These are phyloP conservation scores for Hoplodrina blanda DNA, from an alignment of 2,888 invertebrate species.

Conservation along the genomic window DNA sequence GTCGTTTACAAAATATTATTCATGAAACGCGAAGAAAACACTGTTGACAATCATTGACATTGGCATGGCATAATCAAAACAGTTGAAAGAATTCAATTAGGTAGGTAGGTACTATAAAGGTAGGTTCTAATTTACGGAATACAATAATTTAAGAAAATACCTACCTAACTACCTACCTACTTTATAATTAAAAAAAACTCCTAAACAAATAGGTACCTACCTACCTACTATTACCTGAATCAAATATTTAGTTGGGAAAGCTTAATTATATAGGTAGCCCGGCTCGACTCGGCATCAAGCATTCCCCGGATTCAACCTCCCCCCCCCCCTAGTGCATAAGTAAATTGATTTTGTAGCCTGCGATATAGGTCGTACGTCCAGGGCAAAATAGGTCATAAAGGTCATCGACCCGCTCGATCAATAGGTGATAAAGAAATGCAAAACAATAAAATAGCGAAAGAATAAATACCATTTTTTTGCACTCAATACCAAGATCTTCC, in stretches of 20 bases:
- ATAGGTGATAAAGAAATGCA: slow-evolving; percentile 2
- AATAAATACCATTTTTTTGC: neutral
- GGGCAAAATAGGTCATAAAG: slow-evolving; percentile 55
- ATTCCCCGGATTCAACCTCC: slow-evolving; percentile 21
- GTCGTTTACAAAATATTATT: neutral
- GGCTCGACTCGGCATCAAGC: neutral
- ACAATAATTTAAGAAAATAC: neutral
- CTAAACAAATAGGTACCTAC: too few species aligned
- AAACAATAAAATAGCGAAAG: slow-evolving; percentile 1
- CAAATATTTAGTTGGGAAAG: too few species aligned
- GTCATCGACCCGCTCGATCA: slow-evolving; percentile 35
- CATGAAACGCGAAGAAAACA: neutral
- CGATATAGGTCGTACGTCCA: slow-evolving; percentile 46
- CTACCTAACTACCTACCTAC: neutral
- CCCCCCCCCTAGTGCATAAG: neutral
- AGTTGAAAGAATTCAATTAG: neutral
- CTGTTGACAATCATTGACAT: neutral
- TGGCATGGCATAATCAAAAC: slow-evolving; percentile 4
- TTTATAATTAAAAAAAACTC: neutral
- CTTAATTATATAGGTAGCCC: neutral
- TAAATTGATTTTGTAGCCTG: slow-evolving; percentile 42
- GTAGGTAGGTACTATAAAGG: too few species aligned
- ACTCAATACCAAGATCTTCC: neutral
- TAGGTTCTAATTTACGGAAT: neutral
- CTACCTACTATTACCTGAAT: too few species aligned